Conservation (phyloP, 1,140 invertebrate species). For the Diabrotica virgifera region DNA sequence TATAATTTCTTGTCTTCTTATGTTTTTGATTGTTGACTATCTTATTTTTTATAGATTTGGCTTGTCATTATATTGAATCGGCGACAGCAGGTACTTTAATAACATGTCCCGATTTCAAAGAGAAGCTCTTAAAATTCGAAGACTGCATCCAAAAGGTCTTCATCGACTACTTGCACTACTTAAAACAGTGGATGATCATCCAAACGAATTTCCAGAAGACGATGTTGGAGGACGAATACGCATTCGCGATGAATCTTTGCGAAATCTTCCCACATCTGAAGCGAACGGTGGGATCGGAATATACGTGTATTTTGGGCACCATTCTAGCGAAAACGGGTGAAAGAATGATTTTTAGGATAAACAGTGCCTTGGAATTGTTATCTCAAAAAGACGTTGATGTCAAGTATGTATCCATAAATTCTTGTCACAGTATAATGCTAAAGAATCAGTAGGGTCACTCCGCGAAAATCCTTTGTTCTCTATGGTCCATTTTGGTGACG, state of each 20-base stretch:
- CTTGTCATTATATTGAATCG: constrained; percentile 64
- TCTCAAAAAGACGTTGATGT: neutral
- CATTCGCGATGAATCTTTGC: constrained; percentile 67
- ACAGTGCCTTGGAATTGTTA: constrained; percentile 42
- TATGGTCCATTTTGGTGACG: too few relatives aligned
- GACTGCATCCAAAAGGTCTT: constrained; percentile 62
- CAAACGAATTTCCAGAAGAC: constrained; percentile 68
- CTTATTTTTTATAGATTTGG: constrained; percentile 55
- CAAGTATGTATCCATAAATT: neutral
- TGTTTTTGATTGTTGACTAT: neutral
- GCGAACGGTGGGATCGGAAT: constrained; percentile 63
- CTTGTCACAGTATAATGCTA: too few relatives aligned
- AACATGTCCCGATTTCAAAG: constrained; percentile 50
- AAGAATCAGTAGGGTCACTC: too few relatives aligned
- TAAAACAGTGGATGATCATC: constrained; percentile 69
- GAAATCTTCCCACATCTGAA: constrained; percentile 68
- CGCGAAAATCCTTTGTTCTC: too few relatives aligned
- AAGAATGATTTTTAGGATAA: constrained; percentile 53
- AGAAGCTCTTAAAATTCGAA: constrained; percentile 71
- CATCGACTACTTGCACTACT: constrained; percentile 70
- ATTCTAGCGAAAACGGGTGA: constrained; percentile 54
- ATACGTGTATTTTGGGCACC: constrained; percentile 58
- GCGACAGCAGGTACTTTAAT: constrained; percentile 50
- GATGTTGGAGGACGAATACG: constrained; percentile 78
- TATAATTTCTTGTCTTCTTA: too few relatives aligned